Evolutionary conservation across 2,797 vertebrate species (phyloP).

Genomic region (Chromobotia macracanthus): DNA sequence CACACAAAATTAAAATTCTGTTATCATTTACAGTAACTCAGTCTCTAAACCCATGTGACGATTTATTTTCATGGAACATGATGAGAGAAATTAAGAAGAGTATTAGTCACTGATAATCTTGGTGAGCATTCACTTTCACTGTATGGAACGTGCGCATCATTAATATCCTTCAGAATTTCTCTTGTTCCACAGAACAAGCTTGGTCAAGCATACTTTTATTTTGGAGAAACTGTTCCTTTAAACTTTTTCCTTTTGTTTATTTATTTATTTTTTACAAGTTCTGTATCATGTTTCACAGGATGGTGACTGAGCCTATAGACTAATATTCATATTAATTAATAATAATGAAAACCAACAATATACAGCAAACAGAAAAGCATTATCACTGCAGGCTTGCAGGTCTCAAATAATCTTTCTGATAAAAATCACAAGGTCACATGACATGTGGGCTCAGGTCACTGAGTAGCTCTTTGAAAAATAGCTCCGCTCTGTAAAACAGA

Average conservation of each 20-base stretch:
- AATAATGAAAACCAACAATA: neutral
- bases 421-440: constrained; percentile 47
- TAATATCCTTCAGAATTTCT: too few relatives aligned
- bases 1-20: neutral
- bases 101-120: too few relatives aligned
- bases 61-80: too few relatives aligned
- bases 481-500: constrained; percentile 14
- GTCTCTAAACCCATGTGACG: neutral
- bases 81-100: too few relatives aligned
- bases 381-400: neutral
- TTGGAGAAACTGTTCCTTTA: too few relatives aligned
- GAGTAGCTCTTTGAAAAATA: constrained; percentile 36
- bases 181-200: too few relatives aligned
- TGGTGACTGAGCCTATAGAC: neutral
- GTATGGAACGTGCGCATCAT: too few relatives aligned
- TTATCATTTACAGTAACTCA: neutral
- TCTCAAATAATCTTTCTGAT: constrained; percentile 30
- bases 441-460: constrained; percentile 6
- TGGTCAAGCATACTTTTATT: too few relatives aligned
- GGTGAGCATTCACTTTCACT: too few relatives aligned
- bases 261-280: too few relatives aligned
- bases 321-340: neutral
- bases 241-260: too few relatives aligned
- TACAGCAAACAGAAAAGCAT: neutral
- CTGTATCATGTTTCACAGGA: neutral